Evolutionary conservation across 2,113 vertebrate species (phyloP).

Genomic region (Melozone crissalis): DNA sequence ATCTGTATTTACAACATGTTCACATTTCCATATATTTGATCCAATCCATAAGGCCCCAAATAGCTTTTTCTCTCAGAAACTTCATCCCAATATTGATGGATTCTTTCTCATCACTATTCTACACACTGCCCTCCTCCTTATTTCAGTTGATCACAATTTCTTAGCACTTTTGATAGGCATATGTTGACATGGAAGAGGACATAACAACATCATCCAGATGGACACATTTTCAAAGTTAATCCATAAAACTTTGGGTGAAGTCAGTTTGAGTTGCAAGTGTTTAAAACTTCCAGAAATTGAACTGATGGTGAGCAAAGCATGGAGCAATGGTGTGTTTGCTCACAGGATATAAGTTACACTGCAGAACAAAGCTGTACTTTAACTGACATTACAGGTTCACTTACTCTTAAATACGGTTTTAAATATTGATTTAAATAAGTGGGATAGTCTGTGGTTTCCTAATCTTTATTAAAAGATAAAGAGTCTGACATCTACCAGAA

Average conservation of each 20-base stretch:
- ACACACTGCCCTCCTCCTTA: neutral
- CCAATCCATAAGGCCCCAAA: neutral
- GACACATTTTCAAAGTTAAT: conserved; percentile 35
- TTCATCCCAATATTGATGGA: neutral
- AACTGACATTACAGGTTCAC: neutral
- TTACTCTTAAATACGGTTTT: neutral
- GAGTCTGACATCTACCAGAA: neutral
- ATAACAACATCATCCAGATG: conserved; percentile 8
- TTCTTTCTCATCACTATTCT: neutral
- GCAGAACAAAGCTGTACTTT: neutral
- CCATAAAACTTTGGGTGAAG: conserved; percentile 6
- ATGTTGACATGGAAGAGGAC: conserved; percentile 25
- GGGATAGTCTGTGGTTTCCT: neutral
- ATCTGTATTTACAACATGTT: neutral
- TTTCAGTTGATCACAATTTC: conserved; percentile 16
- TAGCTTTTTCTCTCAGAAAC: neutral
- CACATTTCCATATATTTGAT: neutral
- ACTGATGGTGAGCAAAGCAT: neutral
- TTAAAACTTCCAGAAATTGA: neutral
- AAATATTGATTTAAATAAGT: neutral
- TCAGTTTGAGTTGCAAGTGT: neutral
- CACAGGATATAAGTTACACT: neutral
- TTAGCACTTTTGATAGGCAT: conserved; percentile 33
- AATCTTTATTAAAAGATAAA: neutral
- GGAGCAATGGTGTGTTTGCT: neutral